A percentile compares a stretch with the other conserved stretches of the same genome.
These are phyloP conservation scores for Pelvicachromis taeniatus DNA, from an alignment of 2,113 vertebrate genomes.

Conservation along the genomic window DNA sequence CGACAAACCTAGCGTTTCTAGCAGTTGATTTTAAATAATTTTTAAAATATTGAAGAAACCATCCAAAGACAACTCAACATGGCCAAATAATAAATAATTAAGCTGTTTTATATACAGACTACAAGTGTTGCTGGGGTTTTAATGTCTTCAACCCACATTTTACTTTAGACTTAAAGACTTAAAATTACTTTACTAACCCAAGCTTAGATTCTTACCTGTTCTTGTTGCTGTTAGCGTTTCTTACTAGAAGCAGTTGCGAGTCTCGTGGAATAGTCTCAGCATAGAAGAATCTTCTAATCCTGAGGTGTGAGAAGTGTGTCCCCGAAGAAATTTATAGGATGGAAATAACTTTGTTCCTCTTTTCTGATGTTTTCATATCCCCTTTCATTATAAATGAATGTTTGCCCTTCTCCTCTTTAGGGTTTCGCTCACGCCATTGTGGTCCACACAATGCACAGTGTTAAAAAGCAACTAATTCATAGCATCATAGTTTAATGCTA, in stretches of 20 bases:
- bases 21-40: background rate
- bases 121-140: background rate
- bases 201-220: background rate
- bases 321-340: background rate
- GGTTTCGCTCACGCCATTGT: background rate
- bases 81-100: background rate
- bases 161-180: background rate
- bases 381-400: background rate
- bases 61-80: background rate
- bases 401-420: background rate
- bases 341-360: background rate
- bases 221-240: background rate
- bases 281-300: background rate
- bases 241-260: background rate
- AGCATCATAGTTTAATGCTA: background rate
- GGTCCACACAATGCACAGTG: background rate
- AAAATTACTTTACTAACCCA: background rate
- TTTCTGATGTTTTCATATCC: slow-evolving; percentile 19
- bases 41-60: background rate
- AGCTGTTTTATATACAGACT: background rate
- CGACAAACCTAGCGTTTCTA: background rate
- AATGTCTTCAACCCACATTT: background rate
- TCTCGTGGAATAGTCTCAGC: background rate
- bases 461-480: background rate
- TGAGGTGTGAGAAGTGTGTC: background rate